Evolutionary conservation across 1,140 invertebrate species (phyloP), one percentile per base, ranked within the genome.

Genomic region (Monomorium pharaonis): DNA sequence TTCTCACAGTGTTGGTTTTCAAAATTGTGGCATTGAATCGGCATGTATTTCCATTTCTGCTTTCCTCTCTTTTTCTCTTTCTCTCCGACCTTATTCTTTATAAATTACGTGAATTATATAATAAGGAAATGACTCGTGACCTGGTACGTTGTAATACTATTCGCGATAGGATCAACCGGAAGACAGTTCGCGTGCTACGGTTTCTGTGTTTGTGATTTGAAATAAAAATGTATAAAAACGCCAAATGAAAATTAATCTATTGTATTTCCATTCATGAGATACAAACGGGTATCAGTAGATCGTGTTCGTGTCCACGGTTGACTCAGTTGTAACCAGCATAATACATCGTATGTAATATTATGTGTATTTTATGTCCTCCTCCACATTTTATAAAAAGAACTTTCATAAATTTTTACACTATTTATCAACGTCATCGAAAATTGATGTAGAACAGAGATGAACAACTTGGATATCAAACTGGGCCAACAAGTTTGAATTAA

Each of bases 161-260:
- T 76, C 27, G 24, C 56, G 87, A 86, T 89, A 89, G 12, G 21
- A 89, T 88, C 88, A 42, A 76, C 86, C 86, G 60, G 83, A 89
- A 86, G 87, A 56, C 37, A 21, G 69, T n/a, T 89, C 69, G 87
- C 88, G 87, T 89, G 88, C 30, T 14, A 37, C 60, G 54, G 60
- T 56, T 85, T 88, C 58, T 69, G 37, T 69, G 37, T 87, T 54
- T 70, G 42, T 76, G 56, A 83, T 51, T 88, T 78, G n/a, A n/a
- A n/a, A 62, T 86, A 88, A 88, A 89, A 86, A 86, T 74, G 49
- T 70, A 88, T 30, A 72, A 67, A 69, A 62, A 89, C 54, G 62
- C 51, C 27, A 60, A 83, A 72, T 24, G 44, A 83, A n/a, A 42
- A 24, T 21, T 58, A 83, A 83, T 83, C 42, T 83, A 33, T 63